These are phyloP conservation scores for Lacerta viridis DNA, from an alignment of 2,797 vertebrate species.

Conservation along the genomic window DNA sequence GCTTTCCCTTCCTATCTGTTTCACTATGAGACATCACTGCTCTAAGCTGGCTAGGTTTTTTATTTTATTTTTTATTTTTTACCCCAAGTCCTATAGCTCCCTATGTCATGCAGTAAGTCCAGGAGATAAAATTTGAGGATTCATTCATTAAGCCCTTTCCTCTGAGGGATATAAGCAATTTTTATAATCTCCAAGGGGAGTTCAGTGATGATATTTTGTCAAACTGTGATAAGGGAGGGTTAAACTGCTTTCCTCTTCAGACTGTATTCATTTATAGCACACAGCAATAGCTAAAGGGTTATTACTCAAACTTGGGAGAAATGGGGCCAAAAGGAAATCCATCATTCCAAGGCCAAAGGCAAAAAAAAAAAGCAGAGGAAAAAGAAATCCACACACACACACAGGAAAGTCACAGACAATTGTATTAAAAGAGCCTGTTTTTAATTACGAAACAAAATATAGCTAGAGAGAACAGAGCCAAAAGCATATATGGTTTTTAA, in stretches of 20 bases:
- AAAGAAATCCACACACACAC: constrained; percentile 31
- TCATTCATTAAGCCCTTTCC: constrained; percentile 50
- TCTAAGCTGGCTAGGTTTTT: constrained; percentile 4
- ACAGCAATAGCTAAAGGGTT: constrained; percentile 41
- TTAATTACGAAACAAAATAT: constrained; percentile 33
- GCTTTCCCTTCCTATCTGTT: constrained; percentile 44
- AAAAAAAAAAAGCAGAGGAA: constrained; percentile 23
- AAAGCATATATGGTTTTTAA: not conserved
- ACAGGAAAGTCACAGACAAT: not conserved
- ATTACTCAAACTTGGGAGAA: constrained; percentile 48
- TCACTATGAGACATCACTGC: constrained; percentile 29
- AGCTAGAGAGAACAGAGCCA: not conserved
- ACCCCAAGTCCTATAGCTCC: not conserved
- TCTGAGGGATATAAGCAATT: constrained; percentile 28
- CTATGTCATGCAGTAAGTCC: not conserved
- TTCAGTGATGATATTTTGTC: constrained; percentile 47
- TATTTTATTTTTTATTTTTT: constrained; percentile 6
- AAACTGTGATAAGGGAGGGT: constrained; percentile 42
- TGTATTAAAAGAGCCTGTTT: not conserved
- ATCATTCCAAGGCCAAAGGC: constrained; percentile 55
- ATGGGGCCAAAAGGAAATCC: constrained; percentile 40
- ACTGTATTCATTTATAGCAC: constrained; percentile 35
- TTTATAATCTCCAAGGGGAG: constrained; percentile 38
- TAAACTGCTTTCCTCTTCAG: constrained; percentile 61
- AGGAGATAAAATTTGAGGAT: constrained; percentile 45